Base-by-base conservation (phyloP, 2,113 vertebrate genomes). In the Myiozetetes cayanensis region DNA sequence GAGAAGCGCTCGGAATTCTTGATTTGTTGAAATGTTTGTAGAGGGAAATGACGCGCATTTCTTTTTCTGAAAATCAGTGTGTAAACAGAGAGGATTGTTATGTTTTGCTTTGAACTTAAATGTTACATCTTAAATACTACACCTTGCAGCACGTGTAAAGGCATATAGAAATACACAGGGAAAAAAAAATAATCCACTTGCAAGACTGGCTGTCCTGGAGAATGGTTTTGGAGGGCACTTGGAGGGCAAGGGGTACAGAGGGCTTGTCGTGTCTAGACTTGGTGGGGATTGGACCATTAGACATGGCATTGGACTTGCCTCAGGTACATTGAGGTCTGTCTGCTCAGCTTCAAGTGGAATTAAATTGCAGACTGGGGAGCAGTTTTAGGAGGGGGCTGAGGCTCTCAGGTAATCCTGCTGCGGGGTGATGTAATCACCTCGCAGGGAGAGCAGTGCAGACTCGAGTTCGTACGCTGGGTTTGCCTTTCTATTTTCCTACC, bases 261-360 rank as follows among this genome's bases (percentile, higher is more conserved):
- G 22, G 28, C 2, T 67, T 41, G 41, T 3, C 5, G 0, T 18
- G 31, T 13, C 5, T 55, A 18, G 31, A 24, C 15, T 28, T 25
- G 30, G 3, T 18, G 59, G 21, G 37, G 14, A 4, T 2, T 43
- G 31, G 25, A 16, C 13, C 4, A 1, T 44, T 53, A 44, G 17
- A 8, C 23, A 4, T 0, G 3, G 39, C 9, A 14, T 6, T 1
- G 6, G 35, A 4, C 58, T 61, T 39, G 18, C 43, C 23, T 65
- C 31, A 10, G 25, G 10, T 25, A 15, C 11, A 0, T 2, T 55
- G 49, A 56, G 31, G 9, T 78, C 52, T 58, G 46, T 52, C 27
- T 52, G 39, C 72, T 83, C 27, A 16, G 41, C n/a, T 39, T 33
- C 65, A n/a, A 20, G 49, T 3, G 41, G 11, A 47, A 20, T 12